A percentile compares a stretch with the other conserved stretches of the same genome.
These are phyloP conservation scores for Lithobates pipiens DNA, from an alignment of 2,797 vertebrate species.

Conservation along the genomic window DNA sequence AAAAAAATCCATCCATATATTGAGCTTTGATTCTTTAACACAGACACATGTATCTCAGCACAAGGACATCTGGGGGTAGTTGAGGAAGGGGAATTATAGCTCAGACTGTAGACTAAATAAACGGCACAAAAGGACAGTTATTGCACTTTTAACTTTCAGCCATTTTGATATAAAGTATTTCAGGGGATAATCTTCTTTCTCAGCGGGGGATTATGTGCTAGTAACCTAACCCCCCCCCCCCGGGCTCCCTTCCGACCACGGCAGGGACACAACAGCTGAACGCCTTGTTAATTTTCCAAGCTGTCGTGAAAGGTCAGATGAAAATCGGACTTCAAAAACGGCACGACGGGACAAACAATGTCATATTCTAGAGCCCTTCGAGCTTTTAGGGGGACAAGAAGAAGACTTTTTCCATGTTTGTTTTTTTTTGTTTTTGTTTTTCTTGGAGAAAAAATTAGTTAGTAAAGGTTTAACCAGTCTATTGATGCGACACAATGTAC, in stretches of 20 bases:
- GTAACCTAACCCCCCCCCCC: constrained; percentile 48
- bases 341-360: neutral
- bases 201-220: constrained; percentile 48
- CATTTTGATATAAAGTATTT: constrained; percentile 57
- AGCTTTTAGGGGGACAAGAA: neutral
- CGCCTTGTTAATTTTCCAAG: constrained; percentile 42
- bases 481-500: no score
- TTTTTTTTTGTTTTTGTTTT: no score
- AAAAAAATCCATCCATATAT: neutral
- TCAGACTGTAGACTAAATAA: constrained; percentile 50
- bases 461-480: neutral
- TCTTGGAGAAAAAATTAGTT: no score
- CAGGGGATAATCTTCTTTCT: constrained; percentile 53
- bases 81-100: constrained; percentile 24
- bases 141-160: constrained; percentile 44
- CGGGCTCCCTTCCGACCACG: neutral
- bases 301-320: constrained; percentile 48
- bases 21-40: neutral
- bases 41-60: neutral
- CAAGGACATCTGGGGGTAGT: constrained; percentile 40
- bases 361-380: neutral
- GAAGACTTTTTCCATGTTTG: no score
- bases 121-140: constrained; percentile 49
- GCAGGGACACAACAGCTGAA: constrained; percentile 51
- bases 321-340: constrained; percentile 38